Evolutionary conservation across 2,888 invertebrate genomes (phyloP), one percentile per base, ranked within the genome.

Genomic region (Tupiocoris notatus): DNA sequence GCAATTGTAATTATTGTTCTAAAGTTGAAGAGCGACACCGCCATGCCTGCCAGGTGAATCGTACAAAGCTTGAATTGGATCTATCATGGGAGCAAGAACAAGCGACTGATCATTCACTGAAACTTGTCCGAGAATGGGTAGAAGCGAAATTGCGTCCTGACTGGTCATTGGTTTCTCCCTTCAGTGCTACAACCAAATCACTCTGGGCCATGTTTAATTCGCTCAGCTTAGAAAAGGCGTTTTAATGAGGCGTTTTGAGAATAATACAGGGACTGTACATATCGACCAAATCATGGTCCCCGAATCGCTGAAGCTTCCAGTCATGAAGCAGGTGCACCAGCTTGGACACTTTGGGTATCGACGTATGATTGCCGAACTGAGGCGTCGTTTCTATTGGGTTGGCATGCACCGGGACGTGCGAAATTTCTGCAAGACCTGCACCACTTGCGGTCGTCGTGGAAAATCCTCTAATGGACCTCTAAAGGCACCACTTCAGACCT

Each of bases 241-340:
- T n/a, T n/a, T n/a, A n/a, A n/a, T n/a, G n/a, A n/a, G n/a, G n/a
- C n/a, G n/a, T n/a, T n/a, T n/a, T n/a, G n/a, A n/a, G n/a, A n/a
- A n/a, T n/a, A n/a, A n/a, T n/a, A n/a, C n/a, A n/a, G n/a, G n/a
- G n/a, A n/a, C n/a, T n/a, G n/a, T n/a, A n/a, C n/a, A n/a, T n/a
- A n/a, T n/a, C n/a, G n/a, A n/a, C n/a, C n/a, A n/a, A n/a, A n/a
- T n/a, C n/a, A n/a, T n/a, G n/a, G n/a, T n/a, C n/a, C n/a, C n/a
- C n/a, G n/a, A n/a, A n/a, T n/a, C n/a, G n/a, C n/a, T n/a, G n/a
- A n/a, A n/a, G n/a, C n/a, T n/a, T n/a, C 16, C 24, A 24, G n/a
- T 78, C 79, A 59, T 73, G 73, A 67, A 81, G 80, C 62, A 80
- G 80, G 63, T 76, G 7, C 64, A 64, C 22, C 3, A 6, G 22